phyloP scores from a whole-genome alignment of 2,797 vertebrate genomes.

The Etheostoma nigrum region DNA sequence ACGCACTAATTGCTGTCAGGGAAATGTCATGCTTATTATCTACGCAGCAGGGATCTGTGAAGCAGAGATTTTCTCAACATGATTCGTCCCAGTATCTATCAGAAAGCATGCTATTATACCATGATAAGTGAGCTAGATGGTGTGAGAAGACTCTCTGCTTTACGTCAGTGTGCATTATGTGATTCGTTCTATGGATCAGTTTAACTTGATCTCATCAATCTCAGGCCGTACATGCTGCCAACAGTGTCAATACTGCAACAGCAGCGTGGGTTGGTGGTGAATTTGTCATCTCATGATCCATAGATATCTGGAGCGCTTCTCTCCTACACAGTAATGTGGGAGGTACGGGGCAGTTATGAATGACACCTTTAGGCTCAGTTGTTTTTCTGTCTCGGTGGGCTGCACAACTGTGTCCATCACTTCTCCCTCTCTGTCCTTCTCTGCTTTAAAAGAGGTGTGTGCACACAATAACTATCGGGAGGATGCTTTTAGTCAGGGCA shows the following conservation, averaged over 20 bases:
- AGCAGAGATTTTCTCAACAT: constrained; percentile 29
- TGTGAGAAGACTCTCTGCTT: constrained; percentile 6
- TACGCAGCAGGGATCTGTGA: constrained; percentile 9
- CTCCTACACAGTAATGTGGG: constrained; percentile 62
- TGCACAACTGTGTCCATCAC: constrained; percentile 31
- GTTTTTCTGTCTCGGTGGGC: constrained; percentile 26
- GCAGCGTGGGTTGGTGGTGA: constrained; percentile 49
- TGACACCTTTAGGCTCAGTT: constrained; percentile 55
- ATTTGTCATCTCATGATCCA: constrained; percentile 68
- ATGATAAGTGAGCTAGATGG: constrained; percentile 9
- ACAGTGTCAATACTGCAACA: constrained; percentile 35
- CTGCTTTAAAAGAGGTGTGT: constrained; percentile 5
- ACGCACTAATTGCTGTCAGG: constrained; percentile 49
- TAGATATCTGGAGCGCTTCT: constrained; percentile 57
- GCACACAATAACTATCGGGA: neutral
- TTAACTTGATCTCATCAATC: constrained; percentile 53
- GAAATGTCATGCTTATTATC: constrained; percentile 55
- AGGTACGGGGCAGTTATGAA: constrained; percentile 52
- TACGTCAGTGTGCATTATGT: constrained; percentile 23
- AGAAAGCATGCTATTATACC: constrained; percentile 12
- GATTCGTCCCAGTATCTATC: constrained; percentile 33
- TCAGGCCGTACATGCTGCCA: constrained; percentile 15
- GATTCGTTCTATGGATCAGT: constrained; percentile 28
- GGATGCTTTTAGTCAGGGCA: constrained; percentile 9
- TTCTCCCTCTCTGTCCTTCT: constrained; percentile 24